Percentiles rank a stretch among this genome's conserved stretches.
phyloP scores from a whole-genome alignment of 92 coral and sea anemone genomes.

The Desmophyllum pertusum region DNA sequence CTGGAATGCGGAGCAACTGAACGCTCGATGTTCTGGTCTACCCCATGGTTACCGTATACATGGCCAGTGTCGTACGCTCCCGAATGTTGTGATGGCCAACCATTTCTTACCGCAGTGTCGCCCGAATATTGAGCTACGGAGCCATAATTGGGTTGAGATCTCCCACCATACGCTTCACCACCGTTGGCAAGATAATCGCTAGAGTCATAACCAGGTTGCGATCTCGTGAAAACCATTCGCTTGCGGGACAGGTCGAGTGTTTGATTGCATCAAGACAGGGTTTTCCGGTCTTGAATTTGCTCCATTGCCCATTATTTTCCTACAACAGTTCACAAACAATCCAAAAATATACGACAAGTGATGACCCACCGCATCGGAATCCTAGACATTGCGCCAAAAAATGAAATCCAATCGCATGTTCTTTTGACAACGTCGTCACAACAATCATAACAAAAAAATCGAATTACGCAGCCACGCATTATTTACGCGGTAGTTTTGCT shows the following conservation, averaged over 20 bases:
- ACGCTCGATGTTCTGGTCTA: slow-evolving; percentile 46
- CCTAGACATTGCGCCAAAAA: neutral
- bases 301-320: slow-evolving; percentile 38
- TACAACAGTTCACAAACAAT: neutral
- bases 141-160: slow-evolving; percentile 8
- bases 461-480: slow-evolving; percentile 10
- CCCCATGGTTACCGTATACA: slow-evolving; percentile 15
- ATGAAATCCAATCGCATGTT: neutral
- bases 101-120: neutral
- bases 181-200: slow-evolving; percentile 22
- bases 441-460: neutral
- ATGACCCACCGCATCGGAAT: neutral
- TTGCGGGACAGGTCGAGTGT: slow-evolving; percentile 5
- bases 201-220: neutral
- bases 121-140: neutral
- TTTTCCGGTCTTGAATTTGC: slow-evolving; percentile 39
- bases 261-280: neutral
- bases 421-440: neutral
- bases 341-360: neutral
- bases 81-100: neutral
- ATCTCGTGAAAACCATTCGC: neutral
- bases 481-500: neutral
- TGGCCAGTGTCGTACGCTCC: neutral
- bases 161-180: neutral
- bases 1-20: slow-evolving; percentile 46